A percentile compares a stretch with the other conserved stretches of the same genome.
Evolutionary conservation across 2,797 vertebrate species (phyloP).

Genomic region (Remorina albescens): DNA sequence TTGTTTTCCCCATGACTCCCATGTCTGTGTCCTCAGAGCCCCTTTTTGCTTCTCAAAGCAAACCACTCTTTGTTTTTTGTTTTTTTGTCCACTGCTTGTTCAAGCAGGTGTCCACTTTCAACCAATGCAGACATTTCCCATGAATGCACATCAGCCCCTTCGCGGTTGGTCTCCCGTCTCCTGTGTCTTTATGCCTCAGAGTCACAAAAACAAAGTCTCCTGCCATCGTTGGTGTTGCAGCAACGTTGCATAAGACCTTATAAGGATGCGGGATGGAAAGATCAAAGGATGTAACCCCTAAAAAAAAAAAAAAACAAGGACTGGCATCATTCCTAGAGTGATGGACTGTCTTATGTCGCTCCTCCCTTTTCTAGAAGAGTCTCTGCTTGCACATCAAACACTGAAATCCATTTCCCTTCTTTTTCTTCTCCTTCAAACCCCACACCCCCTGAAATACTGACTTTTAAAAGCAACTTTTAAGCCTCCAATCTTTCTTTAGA

Average conservation of each 20-base stretch:
- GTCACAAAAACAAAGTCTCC: slow-evolving; percentile 55
- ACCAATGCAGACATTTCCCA: slow-evolving; percentile 32
- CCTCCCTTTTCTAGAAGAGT: slow-evolving; percentile 18
- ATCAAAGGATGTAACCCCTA: slow-evolving; percentile 52
- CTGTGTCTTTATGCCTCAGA: slow-evolving; percentile 36
- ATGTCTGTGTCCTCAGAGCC: slow-evolving; percentile 12
- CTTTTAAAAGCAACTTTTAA: neutral
- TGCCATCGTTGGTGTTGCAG: slow-evolving; percentile 44
- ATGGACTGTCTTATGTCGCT: slow-evolving; percentile 10
- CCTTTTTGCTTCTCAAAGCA: neutral
- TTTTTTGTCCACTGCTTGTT: slow-evolving; percentile 16
- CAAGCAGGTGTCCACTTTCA: slow-evolving; percentile 62
- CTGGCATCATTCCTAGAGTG: slow-evolving; percentile 30
- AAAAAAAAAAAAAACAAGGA: slow-evolving; percentile 43
- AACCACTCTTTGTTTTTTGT: slow-evolving; percentile 10
- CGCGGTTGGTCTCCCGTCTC: slow-evolving; percentile 3
- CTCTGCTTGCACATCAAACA: neutral
- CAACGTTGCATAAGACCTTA: slow-evolving; percentile 64
- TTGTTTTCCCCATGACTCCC: slow-evolving; percentile 16
- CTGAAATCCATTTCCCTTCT: neutral
- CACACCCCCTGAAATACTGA: neutral
- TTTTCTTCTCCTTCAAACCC: neutral
- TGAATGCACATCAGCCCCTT: slow-evolving; percentile 24
- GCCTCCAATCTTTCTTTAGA: neutral
- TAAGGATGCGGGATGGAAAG: slow-evolving; percentile 56